These are phyloP conservation scores for Marmota flaviventris DNA, from an alignment of 2,113 vertebrate genomes.

Conservation along the genomic window DNA sequence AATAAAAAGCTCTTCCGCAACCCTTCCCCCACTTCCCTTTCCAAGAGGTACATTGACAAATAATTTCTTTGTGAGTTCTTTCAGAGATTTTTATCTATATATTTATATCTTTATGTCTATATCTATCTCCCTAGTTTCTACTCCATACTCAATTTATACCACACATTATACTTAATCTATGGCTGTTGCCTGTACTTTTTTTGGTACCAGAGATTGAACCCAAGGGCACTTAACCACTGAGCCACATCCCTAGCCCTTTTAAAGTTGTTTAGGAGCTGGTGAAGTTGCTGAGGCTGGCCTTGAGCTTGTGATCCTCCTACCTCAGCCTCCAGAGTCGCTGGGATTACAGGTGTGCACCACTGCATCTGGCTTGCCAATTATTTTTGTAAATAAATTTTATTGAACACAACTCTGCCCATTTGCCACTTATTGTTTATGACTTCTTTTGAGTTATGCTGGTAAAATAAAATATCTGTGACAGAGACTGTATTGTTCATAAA, in stretches of 20 bases:
- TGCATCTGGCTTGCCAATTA: no score
- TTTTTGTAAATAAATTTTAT: conserved; percentile 33
- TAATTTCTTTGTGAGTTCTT: not conserved
- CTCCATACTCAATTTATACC: no score
- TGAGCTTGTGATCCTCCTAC: no score
- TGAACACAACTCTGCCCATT: not conserved
- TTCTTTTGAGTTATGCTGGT: no score
- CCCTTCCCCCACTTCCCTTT: not conserved
- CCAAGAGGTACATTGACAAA: not conserved
- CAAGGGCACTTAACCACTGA: not conserved
- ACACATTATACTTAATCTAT: not conserved
- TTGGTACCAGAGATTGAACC: not conserved
- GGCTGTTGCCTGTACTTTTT: not conserved
- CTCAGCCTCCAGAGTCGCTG: no score
- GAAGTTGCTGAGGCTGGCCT: no score
- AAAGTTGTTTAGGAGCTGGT: no score
- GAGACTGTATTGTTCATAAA: not conserved
- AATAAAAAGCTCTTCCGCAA: not conserved
- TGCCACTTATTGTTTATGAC: not conserved
- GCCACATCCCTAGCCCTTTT: not conserved
- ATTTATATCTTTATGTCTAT: not conserved
- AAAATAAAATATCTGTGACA: no score
- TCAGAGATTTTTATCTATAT: not conserved
- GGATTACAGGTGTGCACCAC: no score
- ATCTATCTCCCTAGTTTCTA: not conserved